These are phyloP conservation scores for Bombus confusus DNA, from an alignment of 1,140 invertebrate genomes.

Conservation along the genomic window DNA sequence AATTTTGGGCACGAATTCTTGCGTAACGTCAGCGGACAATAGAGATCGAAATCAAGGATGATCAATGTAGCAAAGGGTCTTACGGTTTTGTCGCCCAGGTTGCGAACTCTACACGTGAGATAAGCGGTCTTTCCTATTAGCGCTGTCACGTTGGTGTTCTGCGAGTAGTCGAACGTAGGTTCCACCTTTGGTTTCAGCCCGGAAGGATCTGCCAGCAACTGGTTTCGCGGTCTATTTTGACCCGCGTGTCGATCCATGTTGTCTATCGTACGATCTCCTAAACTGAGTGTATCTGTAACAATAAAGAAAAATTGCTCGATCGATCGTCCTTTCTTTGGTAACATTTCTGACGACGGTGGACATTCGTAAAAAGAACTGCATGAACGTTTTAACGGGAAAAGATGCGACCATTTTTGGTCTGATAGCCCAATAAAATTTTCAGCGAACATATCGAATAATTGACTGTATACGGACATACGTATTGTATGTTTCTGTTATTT, in stretches of 20 bases:
- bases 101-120: conserved; percentile 90
- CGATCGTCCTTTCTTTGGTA: background rate
- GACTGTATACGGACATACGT: background rate
- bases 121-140: conserved; percentile 91
- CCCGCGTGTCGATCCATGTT: conserved; percentile 75
- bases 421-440: background rate
- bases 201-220: conserved; percentile 75
- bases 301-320: conserved; percentile 39
- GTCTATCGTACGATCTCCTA: conserved; percentile 79
- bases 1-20: background rate
- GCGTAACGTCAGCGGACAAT: too few species aligned
- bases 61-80: conserved; percentile 69
- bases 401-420: conserved; percentile 7
- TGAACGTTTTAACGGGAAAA: background rate
- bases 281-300: conserved; percentile 79
- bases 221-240: conserved; percentile 77
- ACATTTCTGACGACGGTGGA: background rate
- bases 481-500: background rate
- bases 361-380: background rate
- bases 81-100: conserved; percentile 91
- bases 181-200: conserved; percentile 81
- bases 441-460: background rate
- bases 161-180: conserved; percentile 88
- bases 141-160: conserved; percentile 91
- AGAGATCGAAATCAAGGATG: background rate